Percentiles rank a stretch among this genome's conserved stretches.
phyloP scores from a whole-genome alignment of 2,113 vertebrate genomes.

The Anseranas semipalmata region DNA sequence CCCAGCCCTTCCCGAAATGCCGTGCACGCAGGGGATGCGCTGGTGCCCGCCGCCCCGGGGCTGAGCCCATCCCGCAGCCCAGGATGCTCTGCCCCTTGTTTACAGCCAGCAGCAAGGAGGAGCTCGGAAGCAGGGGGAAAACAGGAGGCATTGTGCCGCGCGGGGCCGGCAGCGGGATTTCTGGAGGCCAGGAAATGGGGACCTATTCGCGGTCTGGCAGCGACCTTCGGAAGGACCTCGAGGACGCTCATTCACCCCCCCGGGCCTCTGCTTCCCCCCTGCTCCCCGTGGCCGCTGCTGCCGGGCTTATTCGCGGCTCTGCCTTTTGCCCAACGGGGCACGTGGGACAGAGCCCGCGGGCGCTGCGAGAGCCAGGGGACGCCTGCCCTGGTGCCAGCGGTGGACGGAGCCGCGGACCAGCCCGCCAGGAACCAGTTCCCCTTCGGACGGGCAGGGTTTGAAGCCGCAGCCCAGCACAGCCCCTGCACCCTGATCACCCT shows the following conservation, averaged over 20 bases:
- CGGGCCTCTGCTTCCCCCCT: background rate
- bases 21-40: too few relatives aligned
- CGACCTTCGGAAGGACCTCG: background rate
- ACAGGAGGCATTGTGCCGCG: background rate
- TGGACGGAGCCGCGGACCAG: background rate
- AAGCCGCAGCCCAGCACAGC: too few relatives aligned
- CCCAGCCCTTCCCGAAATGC: too few relatives aligned
- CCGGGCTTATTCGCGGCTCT: background rate
- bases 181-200: constrained; percentile 2
- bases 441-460: too few relatives aligned
- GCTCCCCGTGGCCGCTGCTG: accelerated
- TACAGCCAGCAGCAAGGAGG: background rate
- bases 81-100: background rate
- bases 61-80: accelerated
- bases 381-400: background rate
- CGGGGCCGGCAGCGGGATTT: constrained; percentile 1
- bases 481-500: too few relatives aligned
- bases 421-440: background rate
- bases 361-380: background rate
- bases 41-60: accelerated
- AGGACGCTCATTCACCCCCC: background rate
- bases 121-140: background rate
- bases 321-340: background rate
- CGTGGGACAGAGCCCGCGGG: background rate
- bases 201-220: background rate